These are phyloP conservation scores for Melieria omissa DNA, from an alignment of 2,888 invertebrate species.

Conservation along the genomic window DNA sequence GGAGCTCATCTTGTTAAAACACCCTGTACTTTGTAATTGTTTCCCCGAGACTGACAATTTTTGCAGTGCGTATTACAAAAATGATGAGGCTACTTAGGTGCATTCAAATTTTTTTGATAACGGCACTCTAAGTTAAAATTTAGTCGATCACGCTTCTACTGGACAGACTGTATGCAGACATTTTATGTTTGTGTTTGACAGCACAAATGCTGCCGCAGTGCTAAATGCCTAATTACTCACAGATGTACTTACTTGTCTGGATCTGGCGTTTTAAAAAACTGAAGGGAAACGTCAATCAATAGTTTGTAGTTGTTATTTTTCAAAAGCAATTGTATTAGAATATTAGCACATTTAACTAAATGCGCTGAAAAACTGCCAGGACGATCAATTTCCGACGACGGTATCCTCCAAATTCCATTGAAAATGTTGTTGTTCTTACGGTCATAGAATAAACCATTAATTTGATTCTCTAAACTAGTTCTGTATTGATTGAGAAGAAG, in stretches of 20 bases:
- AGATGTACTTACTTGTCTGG: slow-evolving; percentile 79
- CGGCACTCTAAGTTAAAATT: too few species aligned
- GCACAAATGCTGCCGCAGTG: too few species aligned
- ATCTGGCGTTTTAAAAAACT: slow-evolving; percentile 84
- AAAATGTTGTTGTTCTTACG: slow-evolving; percentile 88
- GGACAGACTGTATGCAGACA: too few species aligned
- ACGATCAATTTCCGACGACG: slow-evolving; percentile 88
- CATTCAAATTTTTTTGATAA: too few species aligned
- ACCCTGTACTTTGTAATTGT: too few species aligned
- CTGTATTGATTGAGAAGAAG: slow-evolving; percentile 77
- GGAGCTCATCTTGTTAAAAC: too few species aligned
- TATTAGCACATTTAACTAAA: slow-evolving; percentile 84
- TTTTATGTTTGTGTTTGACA: too few species aligned
- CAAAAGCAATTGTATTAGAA: slow-evolving; percentile 83
- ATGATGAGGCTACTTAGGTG: too few species aligned
- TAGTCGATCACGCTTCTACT: too few species aligned
- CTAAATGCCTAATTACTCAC: too few species aligned
- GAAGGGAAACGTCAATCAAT: slow-evolving; percentile 81
- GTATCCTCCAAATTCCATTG: slow-evolving; percentile 93
- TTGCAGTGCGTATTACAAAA: too few species aligned
- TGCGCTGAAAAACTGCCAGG: slow-evolving; percentile 92
- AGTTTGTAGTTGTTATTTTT: slow-evolving; percentile 83
- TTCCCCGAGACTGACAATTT: too few species aligned
- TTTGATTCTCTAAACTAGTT: slow-evolving; percentile 74
- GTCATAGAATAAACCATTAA: slow-evolving; percentile 87